Evolutionary conservation across 2,113 vertebrate species (phyloP).

Genomic region (Dasypus novemcinctus): DNA sequence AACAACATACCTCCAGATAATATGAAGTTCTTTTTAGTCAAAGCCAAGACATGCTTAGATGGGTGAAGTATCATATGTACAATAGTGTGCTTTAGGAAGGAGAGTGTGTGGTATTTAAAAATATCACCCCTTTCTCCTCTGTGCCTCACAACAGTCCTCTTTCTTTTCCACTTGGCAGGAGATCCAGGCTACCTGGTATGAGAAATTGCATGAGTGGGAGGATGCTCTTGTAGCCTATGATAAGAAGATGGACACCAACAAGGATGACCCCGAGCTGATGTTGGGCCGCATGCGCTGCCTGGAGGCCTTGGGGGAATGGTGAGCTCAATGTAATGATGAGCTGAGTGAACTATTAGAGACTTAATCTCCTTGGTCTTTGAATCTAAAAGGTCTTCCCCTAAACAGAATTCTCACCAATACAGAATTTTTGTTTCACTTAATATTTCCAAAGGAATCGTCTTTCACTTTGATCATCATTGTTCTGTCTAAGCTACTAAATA

Average conservation of each 20-base stretch:
- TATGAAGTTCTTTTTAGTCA: background rate
- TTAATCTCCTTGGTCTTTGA: background rate
- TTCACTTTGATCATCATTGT: background rate
- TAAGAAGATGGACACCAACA: conserved; percentile 98
- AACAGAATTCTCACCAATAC: background rate
- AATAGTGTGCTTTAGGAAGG: background rate
- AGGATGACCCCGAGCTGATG: conserved; percentile 97
- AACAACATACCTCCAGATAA: background rate
- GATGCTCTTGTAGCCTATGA: conserved; percentile 97
- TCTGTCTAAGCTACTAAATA: background rate
- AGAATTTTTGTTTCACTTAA: background rate
- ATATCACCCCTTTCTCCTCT: background rate
- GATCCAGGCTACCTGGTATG: conserved; percentile 99
- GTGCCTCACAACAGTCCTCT: background rate
- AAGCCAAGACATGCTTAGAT: background rate
- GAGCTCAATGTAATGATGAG: conserved; percentile 53
- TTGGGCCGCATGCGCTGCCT: conserved; percentile 97
- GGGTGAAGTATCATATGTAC: fast-evolving
- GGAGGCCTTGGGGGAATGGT: conserved; percentile 98
- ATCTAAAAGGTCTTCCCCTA: background rate
- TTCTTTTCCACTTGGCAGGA: conserved; percentile 82
- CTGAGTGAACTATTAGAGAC: no score
- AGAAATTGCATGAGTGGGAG: conserved; percentile 99
- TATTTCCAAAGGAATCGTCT: background rate
- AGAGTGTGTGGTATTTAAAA: background rate